Conservation (phyloP, 92 coral and sea anemone species). For the Actinernus sp. region DNA sequence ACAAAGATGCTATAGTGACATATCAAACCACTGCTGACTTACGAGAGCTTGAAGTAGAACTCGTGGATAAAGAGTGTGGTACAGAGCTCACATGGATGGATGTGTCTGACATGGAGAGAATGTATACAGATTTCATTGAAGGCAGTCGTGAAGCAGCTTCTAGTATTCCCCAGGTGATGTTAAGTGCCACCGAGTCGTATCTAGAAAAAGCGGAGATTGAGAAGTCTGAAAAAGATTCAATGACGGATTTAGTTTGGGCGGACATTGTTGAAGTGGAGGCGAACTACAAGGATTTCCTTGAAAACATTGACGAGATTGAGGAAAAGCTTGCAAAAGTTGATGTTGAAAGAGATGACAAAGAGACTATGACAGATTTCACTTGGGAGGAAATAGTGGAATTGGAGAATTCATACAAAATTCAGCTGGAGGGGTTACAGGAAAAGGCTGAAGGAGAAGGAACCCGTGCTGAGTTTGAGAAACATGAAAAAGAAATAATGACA, state of each 20-base stretch:
- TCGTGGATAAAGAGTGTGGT: conserved; percentile 16
- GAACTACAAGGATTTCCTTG: conserved; percentile 22
- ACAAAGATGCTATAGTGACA: conserved; percentile 1
- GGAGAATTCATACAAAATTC: conserved; percentile 11
- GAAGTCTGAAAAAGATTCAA: conserved; percentile 11
- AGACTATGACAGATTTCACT: conserved; percentile 35
- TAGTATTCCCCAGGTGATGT: background rate
- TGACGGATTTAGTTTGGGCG: conserved; percentile 56
- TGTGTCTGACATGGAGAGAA: conserved; percentile 30
- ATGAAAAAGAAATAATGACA: conserved; percentile 13
- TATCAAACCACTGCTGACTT: no score
- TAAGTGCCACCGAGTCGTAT: background rate
- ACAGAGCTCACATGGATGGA: conserved; percentile 18
- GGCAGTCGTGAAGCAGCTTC: background rate
- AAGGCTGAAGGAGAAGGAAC: conserved; percentile 1
- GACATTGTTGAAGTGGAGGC: conserved; percentile 44
- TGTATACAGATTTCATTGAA: conserved; percentile 11
- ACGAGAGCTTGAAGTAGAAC: background rate
- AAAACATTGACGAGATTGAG: conserved; percentile 25
- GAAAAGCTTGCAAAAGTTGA: conserved; percentile 3
- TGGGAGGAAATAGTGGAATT: conserved; percentile 52
- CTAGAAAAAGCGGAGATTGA: background rate
- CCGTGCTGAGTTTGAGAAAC: background rate
- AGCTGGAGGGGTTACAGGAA: conserved; percentile 39
- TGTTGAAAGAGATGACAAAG: conserved; percentile 3